Evolutionary conservation across 2,797 vertebrate species (phyloP).

Genomic region (Aplochiton taeniatus): DNA sequence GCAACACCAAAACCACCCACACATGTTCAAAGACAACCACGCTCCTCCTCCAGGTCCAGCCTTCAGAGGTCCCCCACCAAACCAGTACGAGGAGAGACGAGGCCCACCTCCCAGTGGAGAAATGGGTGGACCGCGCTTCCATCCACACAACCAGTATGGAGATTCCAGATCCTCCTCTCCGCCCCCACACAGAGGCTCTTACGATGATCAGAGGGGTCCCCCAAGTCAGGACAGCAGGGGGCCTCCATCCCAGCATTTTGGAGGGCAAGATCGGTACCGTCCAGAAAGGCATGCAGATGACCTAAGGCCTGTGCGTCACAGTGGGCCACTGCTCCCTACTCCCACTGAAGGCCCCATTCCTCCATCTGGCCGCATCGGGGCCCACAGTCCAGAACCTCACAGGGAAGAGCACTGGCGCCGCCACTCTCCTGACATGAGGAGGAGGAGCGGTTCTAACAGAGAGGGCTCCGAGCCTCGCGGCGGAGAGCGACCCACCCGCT

Average conservation of each 20-base stretch:
- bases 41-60: constrained; percentile 51
- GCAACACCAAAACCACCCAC: constrained; percentile 55
- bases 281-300: constrained; percentile 81
- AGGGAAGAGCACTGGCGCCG: constrained; percentile 81
- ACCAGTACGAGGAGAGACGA: constrained; percentile 86
- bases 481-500: constrained; percentile 81
- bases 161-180: constrained; percentile 61
- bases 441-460: constrained; percentile 74
- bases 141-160: constrained; percentile 70
- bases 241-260: constrained; percentile 68
- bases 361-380: constrained; percentile 66
- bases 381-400: constrained; percentile 83
- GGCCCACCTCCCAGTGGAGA: constrained; percentile 64
- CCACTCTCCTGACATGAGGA: constrained; percentile 77
- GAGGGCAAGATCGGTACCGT: constrained; percentile 79
- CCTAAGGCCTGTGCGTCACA: constrained; percentile 80
- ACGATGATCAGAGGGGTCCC: constrained; percentile 75
- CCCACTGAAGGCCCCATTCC: constrained; percentile 75
- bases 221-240: constrained; percentile 65
- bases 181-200: constrained; percentile 80
- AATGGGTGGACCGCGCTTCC: constrained; percentile 76
- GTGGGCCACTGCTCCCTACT: constrained; percentile 87
- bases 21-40: constrained; percentile 70
- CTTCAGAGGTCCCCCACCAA: constrained; percentile 73
- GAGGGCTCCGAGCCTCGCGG: constrained; percentile 81